These are phyloP conservation scores for Ridgeia piscesae DNA, from an alignment of 1,140 invertebrate species.

Conservation along the genomic window DNA sequence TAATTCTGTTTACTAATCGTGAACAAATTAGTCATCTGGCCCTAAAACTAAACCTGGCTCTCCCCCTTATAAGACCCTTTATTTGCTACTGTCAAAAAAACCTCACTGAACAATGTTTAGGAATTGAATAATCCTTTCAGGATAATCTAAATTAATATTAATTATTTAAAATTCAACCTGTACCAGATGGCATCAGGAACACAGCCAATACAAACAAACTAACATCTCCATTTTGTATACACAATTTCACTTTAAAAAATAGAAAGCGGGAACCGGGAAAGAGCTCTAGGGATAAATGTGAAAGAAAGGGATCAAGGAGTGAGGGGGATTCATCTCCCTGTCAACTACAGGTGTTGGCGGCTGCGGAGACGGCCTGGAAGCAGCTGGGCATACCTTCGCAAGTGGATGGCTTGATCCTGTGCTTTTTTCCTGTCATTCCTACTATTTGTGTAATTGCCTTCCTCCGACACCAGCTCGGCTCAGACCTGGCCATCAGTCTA, in stretches of 20 bases:
- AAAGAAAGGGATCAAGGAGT: neutral
- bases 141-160: neutral
- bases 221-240: neutral
- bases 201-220: neutral
- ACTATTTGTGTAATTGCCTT: conserved; percentile 6
- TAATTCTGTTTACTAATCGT: no score
- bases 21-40: no score
- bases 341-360: neutral
- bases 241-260: neutral
- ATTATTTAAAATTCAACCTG: neutral
- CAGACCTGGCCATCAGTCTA: no score
- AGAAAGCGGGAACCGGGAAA: neutral
- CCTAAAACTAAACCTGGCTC: no score
- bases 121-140: neutral
- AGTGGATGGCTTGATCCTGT: neutral
- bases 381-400: neutral
- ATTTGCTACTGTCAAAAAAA: neutral
- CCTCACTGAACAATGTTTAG: neutral
- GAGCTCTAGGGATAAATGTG: no score
- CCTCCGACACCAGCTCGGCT: neutral
- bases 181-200: neutral
- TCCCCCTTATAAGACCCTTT: no score
- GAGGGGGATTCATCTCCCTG: neutral
- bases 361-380: neutral
- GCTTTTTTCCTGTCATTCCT: neutral